Evolutionary conservation across 2,113 vertebrate species (phyloP).

Genomic region (Anolis sagrei): DNA sequence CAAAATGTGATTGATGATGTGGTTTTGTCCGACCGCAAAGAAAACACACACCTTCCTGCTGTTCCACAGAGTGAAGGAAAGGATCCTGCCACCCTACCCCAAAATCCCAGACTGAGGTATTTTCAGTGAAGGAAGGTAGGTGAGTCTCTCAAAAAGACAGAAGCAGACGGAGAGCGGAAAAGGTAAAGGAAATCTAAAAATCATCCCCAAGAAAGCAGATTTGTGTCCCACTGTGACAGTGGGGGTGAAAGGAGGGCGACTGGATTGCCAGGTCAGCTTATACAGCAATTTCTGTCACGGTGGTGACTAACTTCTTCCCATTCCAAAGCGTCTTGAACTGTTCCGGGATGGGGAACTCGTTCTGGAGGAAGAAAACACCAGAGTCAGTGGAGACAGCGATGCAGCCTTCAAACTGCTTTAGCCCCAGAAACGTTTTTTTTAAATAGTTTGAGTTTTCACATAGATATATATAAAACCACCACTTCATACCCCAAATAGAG

Average conservation of each 20-base stretch:
- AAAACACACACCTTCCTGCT: slow-evolving; percentile 70
- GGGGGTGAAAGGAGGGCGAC: slow-evolving; percentile 62
- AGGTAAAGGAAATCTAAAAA: slow-evolving; percentile 83
- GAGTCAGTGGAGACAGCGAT: not conserved
- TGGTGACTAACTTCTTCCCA: slow-evolving; percentile 92
- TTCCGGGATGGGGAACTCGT: slow-evolving; percentile 92
- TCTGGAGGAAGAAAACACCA: slow-evolving; percentile 71
- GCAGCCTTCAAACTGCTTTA: not conserved
- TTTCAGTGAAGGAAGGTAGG: slow-evolving; percentile 77
- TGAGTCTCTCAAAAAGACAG: slow-evolving; percentile 73
- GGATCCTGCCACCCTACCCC: slow-evolving; percentile 64
- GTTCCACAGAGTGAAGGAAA: slow-evolving; percentile 53
- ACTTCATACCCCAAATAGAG: too few species aligned
- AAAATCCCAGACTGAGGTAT: slow-evolving; percentile 76
- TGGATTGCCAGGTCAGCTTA: slow-evolving; percentile 72
- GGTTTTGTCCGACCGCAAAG: slow-evolving; percentile 39
- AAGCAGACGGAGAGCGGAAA: slow-evolving; percentile 80
- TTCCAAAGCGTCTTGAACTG: slow-evolving; percentile 99
- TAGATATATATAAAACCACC: too few species aligned
- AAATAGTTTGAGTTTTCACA: too few species aligned
- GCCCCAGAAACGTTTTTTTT: too few species aligned
- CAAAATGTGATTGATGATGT: slow-evolving; percentile 40
- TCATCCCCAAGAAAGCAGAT: slow-evolving; percentile 75
- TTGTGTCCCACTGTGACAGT: slow-evolving; percentile 75
- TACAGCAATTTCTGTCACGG: slow-evolving; percentile 91